Conservation (phyloP, 2,113 vertebrate genomes). For the Craseonycteris thonglongyai region DNA sequence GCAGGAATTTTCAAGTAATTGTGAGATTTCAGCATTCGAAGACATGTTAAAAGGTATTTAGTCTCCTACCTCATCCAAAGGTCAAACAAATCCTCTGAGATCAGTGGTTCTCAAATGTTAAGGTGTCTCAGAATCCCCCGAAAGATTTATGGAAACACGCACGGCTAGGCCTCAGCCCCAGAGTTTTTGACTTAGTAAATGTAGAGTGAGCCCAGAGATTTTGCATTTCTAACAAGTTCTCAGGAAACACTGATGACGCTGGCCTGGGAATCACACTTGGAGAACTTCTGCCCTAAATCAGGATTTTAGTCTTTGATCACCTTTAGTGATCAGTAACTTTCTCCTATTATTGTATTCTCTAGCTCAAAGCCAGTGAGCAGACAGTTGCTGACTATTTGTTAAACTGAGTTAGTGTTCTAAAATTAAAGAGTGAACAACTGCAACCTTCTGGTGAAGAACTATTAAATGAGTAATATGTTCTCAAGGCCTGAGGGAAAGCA, state of each 20-base stretch:
- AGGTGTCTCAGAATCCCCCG: neutral
- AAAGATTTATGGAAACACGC: neutral
- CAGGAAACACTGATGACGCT: neutral
- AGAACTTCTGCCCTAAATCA: neutral
- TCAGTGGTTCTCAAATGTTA: neutral
- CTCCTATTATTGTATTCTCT: neutral
- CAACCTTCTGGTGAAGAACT: neutral
- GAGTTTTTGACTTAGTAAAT: neutral
- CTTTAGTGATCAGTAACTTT: neutral
- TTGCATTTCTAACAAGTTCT: neutral
- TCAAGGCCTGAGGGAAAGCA: neutral
- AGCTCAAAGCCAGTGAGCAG: neutral
- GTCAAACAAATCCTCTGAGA: neutral
- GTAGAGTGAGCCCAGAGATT: neutral
- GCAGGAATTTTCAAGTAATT: neutral
- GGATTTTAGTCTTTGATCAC: neutral
- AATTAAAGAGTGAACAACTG: too few species aligned
- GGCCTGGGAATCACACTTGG: neutral
- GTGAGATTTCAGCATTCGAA: neutral
- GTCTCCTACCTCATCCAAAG: neutral
- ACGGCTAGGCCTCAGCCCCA: neutral
- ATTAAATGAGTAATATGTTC: neutral
- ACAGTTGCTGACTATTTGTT: neutral
- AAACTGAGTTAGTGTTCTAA: neutral
- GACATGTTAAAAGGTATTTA: neutral